Percentiles rank a stretch among this genome's conserved stretches.
These are phyloP conservation scores for Palloptera scutellata DNA, from an alignment of 2,888 invertebrate species.

Conservation along the genomic window DNA sequence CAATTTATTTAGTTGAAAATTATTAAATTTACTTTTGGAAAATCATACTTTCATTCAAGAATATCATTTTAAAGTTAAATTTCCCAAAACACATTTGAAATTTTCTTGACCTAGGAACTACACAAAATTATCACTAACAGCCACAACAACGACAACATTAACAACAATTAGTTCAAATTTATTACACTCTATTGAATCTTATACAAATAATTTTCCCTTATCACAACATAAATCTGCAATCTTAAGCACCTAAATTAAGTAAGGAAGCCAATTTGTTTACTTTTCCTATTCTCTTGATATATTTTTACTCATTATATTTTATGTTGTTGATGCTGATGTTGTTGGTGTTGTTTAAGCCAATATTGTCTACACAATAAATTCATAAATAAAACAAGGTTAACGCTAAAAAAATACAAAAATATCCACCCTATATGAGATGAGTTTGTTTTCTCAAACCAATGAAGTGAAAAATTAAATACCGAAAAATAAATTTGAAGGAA, in stretches of 20 bases:
- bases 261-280: conserved; percentile 23
- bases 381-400: conserved; percentile 6
- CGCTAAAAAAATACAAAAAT: neutral
- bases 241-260: conserved; percentile 14
- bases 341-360: neutral
- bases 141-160: conserved; percentile 6
- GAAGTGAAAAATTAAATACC: conserved; percentile 4
- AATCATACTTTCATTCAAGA: too few species aligned
- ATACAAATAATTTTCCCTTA: neutral
- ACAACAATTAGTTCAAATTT: conserved; percentile 32
- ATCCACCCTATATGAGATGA: neutral
- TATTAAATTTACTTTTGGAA: too few species aligned
- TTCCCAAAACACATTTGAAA: too few species aligned
- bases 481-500: neutral
- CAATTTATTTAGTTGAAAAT: too few species aligned
- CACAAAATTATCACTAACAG: too few species aligned
- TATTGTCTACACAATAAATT: conserved; percentile 9
- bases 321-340: too few species aligned
- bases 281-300: too few species aligned
- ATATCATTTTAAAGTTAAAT: too few species aligned
- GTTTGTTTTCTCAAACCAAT: neutral
- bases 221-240: conserved; percentile 3
- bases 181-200: conserved; percentile 30
- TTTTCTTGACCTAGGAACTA: too few species aligned
- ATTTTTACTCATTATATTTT: too few species aligned